These are phyloP conservation scores for Stenodema calcarata DNA, from an alignment of 2,888 invertebrate species.

Conservation along the genomic window DNA sequence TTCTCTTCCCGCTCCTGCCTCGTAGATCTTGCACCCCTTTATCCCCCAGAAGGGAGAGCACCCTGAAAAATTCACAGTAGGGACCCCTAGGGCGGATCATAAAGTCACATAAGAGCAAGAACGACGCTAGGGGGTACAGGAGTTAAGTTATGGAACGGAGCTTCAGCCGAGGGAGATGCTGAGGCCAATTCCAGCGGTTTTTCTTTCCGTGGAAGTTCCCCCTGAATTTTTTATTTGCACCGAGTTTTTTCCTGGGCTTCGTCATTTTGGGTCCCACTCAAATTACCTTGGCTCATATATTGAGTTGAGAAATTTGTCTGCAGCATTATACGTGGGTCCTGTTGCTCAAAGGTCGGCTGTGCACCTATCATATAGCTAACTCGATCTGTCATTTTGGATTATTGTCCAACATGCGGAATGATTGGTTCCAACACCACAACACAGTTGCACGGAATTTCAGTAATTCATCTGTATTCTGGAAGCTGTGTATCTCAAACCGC, in stretches of 20 bases:
- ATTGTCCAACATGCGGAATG: too few relatives aligned
- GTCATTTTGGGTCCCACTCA: neutral
- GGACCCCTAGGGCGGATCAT: conserved; percentile 18
- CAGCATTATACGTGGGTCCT: neutral
- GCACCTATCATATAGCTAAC: too few relatives aligned
- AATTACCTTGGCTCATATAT: neutral
- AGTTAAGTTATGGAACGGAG: conserved; percentile 25
- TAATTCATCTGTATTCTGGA: too few relatives aligned
- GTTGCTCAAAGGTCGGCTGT: neutral
- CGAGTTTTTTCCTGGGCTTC: neutral
- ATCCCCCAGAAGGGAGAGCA: neutral
- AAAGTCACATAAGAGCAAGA: conserved; percentile 26
- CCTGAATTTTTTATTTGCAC: neutral
- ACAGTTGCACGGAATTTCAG: too few relatives aligned
- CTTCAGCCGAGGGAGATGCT: neutral
- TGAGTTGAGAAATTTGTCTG: neutral
- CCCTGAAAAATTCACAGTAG: conserved; percentile 33
- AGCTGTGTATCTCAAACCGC: too few relatives aligned
- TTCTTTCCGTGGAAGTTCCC: neutral
- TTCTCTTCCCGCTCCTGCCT: neutral
- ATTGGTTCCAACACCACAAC: too few relatives aligned
- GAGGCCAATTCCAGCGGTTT: neutral
- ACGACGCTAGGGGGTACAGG: neutral
- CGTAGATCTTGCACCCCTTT: neutral
- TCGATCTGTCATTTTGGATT: too few relatives aligned